Percentiles rank a stretch among this genome's conserved stretches.
Conservation (phyloP, 2,888 invertebrate genomes). For the Nematopogon swammerdamellus region DNA sequence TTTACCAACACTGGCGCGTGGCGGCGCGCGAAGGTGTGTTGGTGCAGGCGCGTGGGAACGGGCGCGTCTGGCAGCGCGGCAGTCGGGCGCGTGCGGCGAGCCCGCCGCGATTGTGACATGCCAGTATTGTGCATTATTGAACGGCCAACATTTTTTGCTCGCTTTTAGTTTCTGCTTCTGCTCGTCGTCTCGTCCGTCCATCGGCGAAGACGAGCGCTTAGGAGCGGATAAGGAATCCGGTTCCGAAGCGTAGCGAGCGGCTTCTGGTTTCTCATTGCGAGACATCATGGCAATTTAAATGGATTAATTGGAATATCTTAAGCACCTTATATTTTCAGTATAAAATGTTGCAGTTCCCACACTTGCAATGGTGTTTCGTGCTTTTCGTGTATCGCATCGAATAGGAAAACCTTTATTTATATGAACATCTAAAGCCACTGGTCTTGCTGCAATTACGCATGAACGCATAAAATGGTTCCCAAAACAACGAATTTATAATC, state of each 20-base stretch:
- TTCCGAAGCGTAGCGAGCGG: background rate
- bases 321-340: background rate
- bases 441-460: no score
- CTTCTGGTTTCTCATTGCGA: background rate
- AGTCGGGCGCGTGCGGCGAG: background rate
- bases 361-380: background rate
- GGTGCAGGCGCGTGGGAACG: background rate
- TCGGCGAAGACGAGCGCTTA: background rate
- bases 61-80: background rate
- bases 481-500: no score
- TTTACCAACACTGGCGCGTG: background rate
- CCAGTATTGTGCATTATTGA: background rate
- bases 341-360: background rate
- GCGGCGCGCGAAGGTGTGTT: background rate
- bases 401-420: no score
- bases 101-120: background rate
- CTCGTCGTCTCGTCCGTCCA: background rate
- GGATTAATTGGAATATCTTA: background rate
- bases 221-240: background rate
- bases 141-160: background rate
- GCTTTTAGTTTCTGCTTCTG: background rate
- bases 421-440: no score
- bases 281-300: background rate
- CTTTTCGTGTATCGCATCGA: no score
- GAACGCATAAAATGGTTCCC: no score